phyloP scores from a whole-genome alignment of 2,113 vertebrate genomes.

The Butorides virescens region DNA sequence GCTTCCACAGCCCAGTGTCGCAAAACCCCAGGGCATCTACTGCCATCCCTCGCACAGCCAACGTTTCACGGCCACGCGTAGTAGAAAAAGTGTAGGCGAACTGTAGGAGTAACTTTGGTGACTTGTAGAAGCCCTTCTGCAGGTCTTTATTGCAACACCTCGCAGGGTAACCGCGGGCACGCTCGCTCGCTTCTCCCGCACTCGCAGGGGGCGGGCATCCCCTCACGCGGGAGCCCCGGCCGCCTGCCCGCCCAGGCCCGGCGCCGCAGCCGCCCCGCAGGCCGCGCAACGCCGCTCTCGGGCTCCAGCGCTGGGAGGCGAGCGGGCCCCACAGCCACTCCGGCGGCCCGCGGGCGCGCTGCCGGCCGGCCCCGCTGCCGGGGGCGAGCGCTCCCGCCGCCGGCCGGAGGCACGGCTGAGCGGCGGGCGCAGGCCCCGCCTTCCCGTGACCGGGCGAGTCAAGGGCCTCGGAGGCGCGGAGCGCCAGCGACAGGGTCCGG shows the following conservation, averaged over 20 bases:
- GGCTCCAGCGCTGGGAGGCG: neutral
- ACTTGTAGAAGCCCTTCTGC: neutral
- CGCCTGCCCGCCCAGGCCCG: neutral
- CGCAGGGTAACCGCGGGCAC: accelerated
- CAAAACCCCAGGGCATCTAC: neutral
- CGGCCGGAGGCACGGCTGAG: neutral
- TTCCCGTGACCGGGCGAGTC: too few species aligned
- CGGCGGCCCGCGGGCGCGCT: neutral
- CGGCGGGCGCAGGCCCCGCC: neutral
- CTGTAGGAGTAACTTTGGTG: accelerated
- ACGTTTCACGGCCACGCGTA: neutral
- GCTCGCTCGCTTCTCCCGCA: neutral
- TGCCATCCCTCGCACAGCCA: accelerated
- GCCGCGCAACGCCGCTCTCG: neutral
- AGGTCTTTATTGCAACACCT: neutral
- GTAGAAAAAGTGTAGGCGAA: accelerated
- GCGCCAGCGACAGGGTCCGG: too few species aligned
- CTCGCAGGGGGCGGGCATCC: accelerated
- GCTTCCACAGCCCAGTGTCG: neutral
- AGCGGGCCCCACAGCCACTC: neutral
- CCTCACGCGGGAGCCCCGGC: accelerated
- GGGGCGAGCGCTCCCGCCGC: too few species aligned
- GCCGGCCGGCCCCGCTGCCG: neutral
- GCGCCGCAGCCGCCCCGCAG: neutral
- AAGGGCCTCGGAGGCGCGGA: too few species aligned